These are phyloP conservation scores for Polyommatus icarus DNA, from an alignment of 2,888 invertebrate species.

Conservation along the genomic window DNA sequence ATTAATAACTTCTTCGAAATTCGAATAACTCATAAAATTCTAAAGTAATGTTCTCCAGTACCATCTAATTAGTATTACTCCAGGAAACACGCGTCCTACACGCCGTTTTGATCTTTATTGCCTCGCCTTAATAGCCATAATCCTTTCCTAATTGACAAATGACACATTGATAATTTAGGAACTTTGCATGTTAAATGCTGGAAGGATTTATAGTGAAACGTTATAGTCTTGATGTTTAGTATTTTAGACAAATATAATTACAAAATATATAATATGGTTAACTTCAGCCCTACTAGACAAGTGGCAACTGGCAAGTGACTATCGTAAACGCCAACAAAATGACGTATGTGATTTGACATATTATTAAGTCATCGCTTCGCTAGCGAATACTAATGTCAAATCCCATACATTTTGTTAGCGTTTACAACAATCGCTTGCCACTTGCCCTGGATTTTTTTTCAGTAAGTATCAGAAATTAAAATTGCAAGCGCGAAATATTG, in stretches of 20 bases:
- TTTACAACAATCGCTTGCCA: too few species aligned
- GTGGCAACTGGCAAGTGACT: too few species aligned
- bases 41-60: constrained; percentile 49
- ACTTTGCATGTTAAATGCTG: not conserved
- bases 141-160: not conserved
- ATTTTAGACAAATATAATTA: constrained; percentile 31
- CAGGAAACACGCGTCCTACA: constrained; percentile 34
- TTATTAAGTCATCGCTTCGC: too few species aligned
- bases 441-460: too few species aligned
- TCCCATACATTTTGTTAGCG: too few species aligned
- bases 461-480: too few species aligned
- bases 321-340: too few species aligned
- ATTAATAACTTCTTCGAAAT: constrained; percentile 51
- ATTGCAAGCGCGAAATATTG: too few species aligned
- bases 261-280: too few species aligned
- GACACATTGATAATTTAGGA: not conserved
- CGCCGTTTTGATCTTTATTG: not conserved
- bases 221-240: constrained; percentile 16
- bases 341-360: too few species aligned
- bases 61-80: constrained; percentile 54
- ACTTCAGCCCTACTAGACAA: too few species aligned
- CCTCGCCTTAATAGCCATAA: constrained; percentile 4
- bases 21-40: constrained; percentile 58
- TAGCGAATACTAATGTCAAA: too few species aligned
- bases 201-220: constrained; percentile 7